These are phyloP conservation scores for Parelbella ahira DNA, from an alignment of 2,888 invertebrate genomes.

Conservation along the genomic window DNA sequence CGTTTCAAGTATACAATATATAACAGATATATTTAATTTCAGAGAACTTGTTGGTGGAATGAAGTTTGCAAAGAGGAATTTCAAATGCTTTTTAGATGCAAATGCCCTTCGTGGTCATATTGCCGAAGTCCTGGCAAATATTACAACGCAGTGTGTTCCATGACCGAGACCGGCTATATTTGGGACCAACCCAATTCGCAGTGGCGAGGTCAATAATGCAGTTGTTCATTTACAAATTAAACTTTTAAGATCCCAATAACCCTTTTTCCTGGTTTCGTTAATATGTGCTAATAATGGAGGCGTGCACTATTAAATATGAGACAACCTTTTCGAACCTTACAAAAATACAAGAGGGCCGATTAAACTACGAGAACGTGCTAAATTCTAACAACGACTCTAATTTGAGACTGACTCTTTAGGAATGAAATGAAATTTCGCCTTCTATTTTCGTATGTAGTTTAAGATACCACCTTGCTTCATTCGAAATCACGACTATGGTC, in stretches of 20 bases:
- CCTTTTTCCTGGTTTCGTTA: constrained; percentile 17
- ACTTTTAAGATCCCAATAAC: constrained; percentile 16
- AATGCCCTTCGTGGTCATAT: constrained; percentile 93
- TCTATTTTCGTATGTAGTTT: constrained; percentile 67
- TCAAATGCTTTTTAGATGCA: constrained; percentile 91
- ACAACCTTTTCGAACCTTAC: too few relatives aligned
- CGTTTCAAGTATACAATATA: too few relatives aligned
- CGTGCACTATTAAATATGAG: too few relatives aligned
- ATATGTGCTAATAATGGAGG: constrained; percentile 20
- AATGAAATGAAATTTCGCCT: constrained; percentile 65
- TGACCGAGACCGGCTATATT: constrained; percentile 94
- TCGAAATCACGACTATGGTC: constrained; percentile 26
- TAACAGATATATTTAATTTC: constrained; percentile 46
- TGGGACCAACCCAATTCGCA: constrained; percentile 88
- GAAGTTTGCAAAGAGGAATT: constrained; percentile 96
- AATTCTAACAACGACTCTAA: constrained; percentile 48
- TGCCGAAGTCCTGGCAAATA: constrained; percentile 93
- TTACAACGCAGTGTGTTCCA: constrained; percentile 94
- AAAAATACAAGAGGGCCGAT: constrained; percentile 22
- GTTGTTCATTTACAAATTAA: constrained; percentile 9
- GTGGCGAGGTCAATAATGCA: constrained; percentile 59
- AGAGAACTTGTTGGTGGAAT: constrained; percentile 97
- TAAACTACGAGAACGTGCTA: constrained; percentile 41
- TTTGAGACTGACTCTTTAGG: constrained; percentile 69
- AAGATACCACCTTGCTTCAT: constrained; percentile 35